phyloP scores from a whole-genome alignment of 2,888 invertebrate genomes.

The Pyrgus malvae region DNA sequence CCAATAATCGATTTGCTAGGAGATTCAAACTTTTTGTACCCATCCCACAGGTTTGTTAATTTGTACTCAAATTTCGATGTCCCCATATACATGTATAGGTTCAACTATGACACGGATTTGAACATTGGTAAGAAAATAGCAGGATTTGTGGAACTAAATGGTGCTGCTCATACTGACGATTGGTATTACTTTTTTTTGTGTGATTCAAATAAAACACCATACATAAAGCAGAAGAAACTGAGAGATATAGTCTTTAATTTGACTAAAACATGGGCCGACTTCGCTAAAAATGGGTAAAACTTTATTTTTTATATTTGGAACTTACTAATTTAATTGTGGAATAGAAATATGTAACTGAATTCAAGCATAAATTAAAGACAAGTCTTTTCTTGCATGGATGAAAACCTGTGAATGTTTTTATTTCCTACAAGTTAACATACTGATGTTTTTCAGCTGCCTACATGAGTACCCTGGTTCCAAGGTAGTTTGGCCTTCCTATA shows the following conservation, averaged over 20 bases:
- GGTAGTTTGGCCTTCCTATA: conserved; percentile 60
- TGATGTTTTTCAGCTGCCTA: conserved; percentile 54
- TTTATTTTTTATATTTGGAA: too few species aligned
- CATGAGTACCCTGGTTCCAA: conserved; percentile 46
- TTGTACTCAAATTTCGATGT: conserved; percentile 35
- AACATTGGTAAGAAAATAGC: conserved; percentile 49
- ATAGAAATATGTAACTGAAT: not conserved
- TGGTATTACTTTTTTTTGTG: conserved; percentile 68
- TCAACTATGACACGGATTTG: conserved; percentile 54
- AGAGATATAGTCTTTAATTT: conserved; percentile 55
- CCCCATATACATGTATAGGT: conserved; percentile 53
- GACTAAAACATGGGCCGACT: conserved; percentile 70
- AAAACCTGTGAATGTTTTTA: too few species aligned
- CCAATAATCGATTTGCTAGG: conserved; percentile 33
- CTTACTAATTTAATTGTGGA: not conserved
- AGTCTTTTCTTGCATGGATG: too few species aligned
- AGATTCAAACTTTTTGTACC: conserved; percentile 38
- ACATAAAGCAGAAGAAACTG: conserved; percentile 45
- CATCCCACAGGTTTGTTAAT: conserved; percentile 37
- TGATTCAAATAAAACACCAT: conserved; percentile 51
- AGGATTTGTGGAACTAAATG: conserved; percentile 44
- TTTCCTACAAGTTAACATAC: too few species aligned
- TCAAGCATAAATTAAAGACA: not conserved
- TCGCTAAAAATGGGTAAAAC: conserved; percentile 67
- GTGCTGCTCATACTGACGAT: conserved; percentile 74